These are phyloP conservation scores for Aplochiton taeniatus DNA, from an alignment of 2,797 vertebrate species.

Conservation along the genomic window DNA sequence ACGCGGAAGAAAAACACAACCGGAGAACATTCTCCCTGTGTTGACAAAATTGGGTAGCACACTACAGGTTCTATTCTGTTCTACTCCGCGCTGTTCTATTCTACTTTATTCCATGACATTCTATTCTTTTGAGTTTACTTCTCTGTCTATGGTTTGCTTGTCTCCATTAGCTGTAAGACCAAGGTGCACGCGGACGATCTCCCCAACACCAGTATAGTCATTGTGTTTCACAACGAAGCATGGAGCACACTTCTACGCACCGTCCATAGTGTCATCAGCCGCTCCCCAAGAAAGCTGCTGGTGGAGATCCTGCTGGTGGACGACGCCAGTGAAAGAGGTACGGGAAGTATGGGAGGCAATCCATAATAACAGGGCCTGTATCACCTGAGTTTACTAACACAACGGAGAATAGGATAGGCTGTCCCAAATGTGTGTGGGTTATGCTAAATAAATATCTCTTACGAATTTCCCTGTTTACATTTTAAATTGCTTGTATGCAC, in stretches of 20 bases:
- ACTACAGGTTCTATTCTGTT: neutral
- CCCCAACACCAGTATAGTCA: slow-evolving; percentile 95
- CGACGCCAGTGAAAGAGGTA: slow-evolving; percentile 96
- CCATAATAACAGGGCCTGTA: neutral
- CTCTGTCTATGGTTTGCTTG: neutral
- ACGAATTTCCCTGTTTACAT: too few species aligned
- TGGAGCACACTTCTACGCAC: slow-evolving; percentile 97
- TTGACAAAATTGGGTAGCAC: too few species aligned
- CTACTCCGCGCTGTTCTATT: neutral
- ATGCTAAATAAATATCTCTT: too few species aligned
- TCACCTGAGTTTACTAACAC: too few species aligned
- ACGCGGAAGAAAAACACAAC: neutral
- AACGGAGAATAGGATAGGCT: too few species aligned
- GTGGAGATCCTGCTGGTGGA: slow-evolving; percentile 92
- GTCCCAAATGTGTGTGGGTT: too few species aligned
- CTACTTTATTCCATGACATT: neutral
- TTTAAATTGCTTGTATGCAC: neutral
- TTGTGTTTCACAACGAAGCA: slow-evolving; percentile 98
- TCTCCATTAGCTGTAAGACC: slow-evolving; percentile 84
- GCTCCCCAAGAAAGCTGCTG: slow-evolving; percentile 86
- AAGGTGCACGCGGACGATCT: slow-evolving; percentile 89
- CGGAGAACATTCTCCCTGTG: neutral
- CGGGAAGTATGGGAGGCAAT: neutral
- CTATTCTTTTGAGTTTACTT: neutral
- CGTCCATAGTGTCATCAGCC: slow-evolving; percentile 88